A percentile compares a stretch with the other conserved stretches of the same genome.
Evolutionary conservation across 2,113 vertebrate genomes (phyloP).

Genomic region (Delphinus delphis): DNA sequence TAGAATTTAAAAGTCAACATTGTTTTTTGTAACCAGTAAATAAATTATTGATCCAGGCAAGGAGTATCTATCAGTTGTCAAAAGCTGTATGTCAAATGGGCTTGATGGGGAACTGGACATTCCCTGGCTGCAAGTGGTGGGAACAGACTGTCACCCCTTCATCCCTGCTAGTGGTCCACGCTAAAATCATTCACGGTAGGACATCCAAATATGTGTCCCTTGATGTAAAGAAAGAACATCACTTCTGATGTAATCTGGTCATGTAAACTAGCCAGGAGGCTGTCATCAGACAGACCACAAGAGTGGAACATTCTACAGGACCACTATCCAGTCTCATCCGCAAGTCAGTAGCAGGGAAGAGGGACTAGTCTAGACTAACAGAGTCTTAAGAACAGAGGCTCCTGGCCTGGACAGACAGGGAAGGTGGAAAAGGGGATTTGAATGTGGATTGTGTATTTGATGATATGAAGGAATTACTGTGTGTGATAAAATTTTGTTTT

Average conservation of each 20-base stretch:
- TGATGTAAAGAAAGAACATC: neutral
- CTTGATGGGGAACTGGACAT: neutral
- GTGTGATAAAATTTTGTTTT: neutral
- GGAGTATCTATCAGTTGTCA: neutral
- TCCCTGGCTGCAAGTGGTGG: neutral
- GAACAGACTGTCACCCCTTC: neutral
- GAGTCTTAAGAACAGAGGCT: neutral
- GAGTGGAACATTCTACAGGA: neutral
- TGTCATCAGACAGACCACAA: neutral
- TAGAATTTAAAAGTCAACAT: neutral
- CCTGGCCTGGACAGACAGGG: neutral
- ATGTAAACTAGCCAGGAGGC: neutral
- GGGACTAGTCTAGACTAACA: neutral
- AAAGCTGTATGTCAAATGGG: neutral
- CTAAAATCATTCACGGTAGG: neutral
- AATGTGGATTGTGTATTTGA: neutral
- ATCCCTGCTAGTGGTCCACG: neutral
- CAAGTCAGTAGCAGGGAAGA: neutral
- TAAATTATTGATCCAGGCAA: constrained; percentile 30
- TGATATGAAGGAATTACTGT: neutral
- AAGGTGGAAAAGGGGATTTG: neutral
- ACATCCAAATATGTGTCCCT: neutral
- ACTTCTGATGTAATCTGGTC: neutral
- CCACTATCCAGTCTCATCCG: neutral
- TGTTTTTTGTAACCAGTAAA: constrained; percentile 35